A percentile compares a stretch with the other conserved stretches of the same genome.
These are phyloP conservation scores for Pollimyrus isidori DNA, from an alignment of 2,113 vertebrate species.

Conservation along the genomic window DNA sequence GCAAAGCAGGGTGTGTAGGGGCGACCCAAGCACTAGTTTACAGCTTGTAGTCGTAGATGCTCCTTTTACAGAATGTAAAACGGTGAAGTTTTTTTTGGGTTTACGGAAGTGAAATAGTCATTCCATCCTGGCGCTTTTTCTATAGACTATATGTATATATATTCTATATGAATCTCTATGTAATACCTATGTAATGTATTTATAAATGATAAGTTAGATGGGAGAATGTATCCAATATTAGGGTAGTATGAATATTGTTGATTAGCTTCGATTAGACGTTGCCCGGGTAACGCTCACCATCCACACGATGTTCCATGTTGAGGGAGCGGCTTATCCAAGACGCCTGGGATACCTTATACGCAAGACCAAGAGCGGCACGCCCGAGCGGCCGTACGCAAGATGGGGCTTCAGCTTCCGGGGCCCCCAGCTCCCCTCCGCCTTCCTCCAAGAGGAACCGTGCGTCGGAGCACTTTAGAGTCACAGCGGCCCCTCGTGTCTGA, in stretches of 20 bases:
- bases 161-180: slow-evolving; percentile 34
- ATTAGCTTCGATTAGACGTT: slow-evolving; percentile 29
- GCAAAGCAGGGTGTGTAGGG: slow-evolving; percentile 14
- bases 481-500: background rate
- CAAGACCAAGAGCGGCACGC: background rate
- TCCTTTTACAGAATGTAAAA: slow-evolving; percentile 1
- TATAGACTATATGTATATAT: slow-evolving; percentile 12
- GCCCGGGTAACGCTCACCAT: slow-evolving; percentile 7
- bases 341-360: background rate
- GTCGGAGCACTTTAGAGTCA: slow-evolving; percentile 53
- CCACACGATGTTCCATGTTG: slow-evolving; percentile 40
- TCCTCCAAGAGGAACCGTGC: slow-evolving; percentile 61
- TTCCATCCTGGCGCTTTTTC: slow-evolving; percentile 7
- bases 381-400: background rate
- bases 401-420: background rate
- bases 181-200: slow-evolving; percentile 54
- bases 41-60: background rate
- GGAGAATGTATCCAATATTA: slow-evolving; percentile 57
- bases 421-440: slow-evolving; percentile 6
- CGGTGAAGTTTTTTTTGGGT: background rate
- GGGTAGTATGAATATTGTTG: slow-evolving; percentile 43
- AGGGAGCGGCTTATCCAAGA: background rate
- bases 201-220: slow-evolving; percentile 47
- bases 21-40: background rate
- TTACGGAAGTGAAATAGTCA: background rate